Base-by-base conservation (phyloP, 2,797 vertebrate species). In the Semotilus atromaculatus region DNA sequence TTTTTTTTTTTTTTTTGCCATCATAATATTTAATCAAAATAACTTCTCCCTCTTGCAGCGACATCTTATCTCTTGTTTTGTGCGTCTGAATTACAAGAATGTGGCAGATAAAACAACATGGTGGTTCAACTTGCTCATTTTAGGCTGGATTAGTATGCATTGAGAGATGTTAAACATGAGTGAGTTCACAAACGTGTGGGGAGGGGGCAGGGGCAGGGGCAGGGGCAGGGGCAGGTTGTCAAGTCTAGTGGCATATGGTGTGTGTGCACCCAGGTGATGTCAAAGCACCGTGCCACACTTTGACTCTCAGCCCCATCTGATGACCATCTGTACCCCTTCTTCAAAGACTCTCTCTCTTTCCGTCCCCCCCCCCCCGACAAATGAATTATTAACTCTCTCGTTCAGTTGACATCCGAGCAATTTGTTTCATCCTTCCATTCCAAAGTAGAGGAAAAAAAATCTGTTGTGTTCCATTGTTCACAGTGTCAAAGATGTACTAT, bases 301-400 rank as follows among this genome's bases (percentile, higher is more conserved):
- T 14, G 67, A 43, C 72, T 68, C 80, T 82, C 73, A 92, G 85
- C 92, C 90, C 90, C 92, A 92, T 94, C 91, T 91, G 93, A 93
- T 93, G 91, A 92, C 94, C 95, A 96, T 95, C 94, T 95, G 95
- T 93, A 93, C 90, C 88, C 88, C 72, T 83, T 93, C 93, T 94
- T 95, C 94, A 94, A 94, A 95, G 93, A 84, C 88, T 90, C 88
- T 89, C 88, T 88, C 88, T 89, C 87, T 89, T 90, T 87, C 89
- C 86, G 80, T 26, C 18, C 6, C 0, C 1, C 19, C 81, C 84
- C 91, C 83, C 84, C 85, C 89, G 90, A 94, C 91, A 92, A 92
- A 94, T 94, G 72, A 93, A 95, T 94, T 93, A 95, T 94, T 94
- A 91, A 94, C 89, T 87, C 88, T 88, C 89, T 91, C 91, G 90